phyloP scores from a whole-genome alignment of 2,113 vertebrate species.

The Toxotes chatareus region DNA sequence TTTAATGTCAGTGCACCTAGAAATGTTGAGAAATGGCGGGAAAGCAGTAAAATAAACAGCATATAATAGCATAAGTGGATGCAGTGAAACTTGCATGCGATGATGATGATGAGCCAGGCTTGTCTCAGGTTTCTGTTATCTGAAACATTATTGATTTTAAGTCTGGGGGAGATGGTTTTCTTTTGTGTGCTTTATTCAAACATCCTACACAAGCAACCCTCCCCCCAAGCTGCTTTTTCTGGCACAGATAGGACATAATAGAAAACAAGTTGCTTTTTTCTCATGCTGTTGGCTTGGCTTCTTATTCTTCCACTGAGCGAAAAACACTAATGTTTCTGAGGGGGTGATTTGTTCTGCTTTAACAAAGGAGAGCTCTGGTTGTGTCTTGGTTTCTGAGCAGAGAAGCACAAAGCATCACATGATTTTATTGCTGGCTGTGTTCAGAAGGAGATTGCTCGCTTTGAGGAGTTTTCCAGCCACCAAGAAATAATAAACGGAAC shows the following conservation, averaged over 20 bases:
- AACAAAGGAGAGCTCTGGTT: constrained; percentile 28
- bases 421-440: constrained; percentile 28
- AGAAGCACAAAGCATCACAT: constrained; percentile 55
- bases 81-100: background rate
- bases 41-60: background rate
- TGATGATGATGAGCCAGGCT: background rate
- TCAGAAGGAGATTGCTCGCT: background rate
- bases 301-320: constrained; percentile 9
- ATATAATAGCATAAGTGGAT: background rate
- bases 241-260: constrained; percentile 8
- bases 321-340: background rate
- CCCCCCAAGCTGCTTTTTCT: background rate
- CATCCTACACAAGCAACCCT: background rate
- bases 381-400: constrained; percentile 16
- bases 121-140: constrained; percentile 62
- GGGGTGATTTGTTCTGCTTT: constrained; percentile 26
- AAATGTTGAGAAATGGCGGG: background rate
- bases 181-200: constrained; percentile 34
- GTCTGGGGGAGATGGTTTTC: constrained; percentile 23
- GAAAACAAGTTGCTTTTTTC: background rate
- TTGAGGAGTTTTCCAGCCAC: constrained; percentile 29
- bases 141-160: constrained; percentile 63
- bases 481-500: constrained; percentile 38
- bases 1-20: background rate
- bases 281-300: background rate